Percentiles rank a stretch among this genome's conserved stretches.
Conservation (phyloP, 1,140 invertebrate species). For the Ectropis grisescens region DNA sequence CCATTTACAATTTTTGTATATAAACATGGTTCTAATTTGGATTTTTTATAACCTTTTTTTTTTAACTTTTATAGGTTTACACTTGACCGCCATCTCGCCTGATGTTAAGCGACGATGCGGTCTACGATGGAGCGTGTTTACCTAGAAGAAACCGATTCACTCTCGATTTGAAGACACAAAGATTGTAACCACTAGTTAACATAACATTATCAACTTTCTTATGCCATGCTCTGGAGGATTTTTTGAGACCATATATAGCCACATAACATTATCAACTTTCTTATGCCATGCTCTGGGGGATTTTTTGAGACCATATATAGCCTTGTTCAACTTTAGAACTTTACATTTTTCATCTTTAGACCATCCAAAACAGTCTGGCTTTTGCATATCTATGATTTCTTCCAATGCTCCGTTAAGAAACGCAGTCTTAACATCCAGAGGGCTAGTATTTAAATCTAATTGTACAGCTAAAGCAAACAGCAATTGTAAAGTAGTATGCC, state of each 20-base stretch:
- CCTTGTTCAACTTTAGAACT: slow-evolving; percentile 13
- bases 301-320: slow-evolving; percentile 15
- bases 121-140: too few species aligned
- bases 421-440: slow-evolving; percentile 31
- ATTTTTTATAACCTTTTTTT: slow-evolving; percentile 23
- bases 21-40: slow-evolving; percentile 30
- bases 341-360: slow-evolving; percentile 1
- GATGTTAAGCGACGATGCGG: too few species aligned
- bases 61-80: too few species aligned
- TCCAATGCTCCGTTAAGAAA: slow-evolving; percentile 48
- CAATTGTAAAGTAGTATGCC: slow-evolving; percentile 32
- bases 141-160: too few species aligned
- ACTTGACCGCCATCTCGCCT: too few species aligned
- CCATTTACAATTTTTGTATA: slow-evolving; percentile 23
- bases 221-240: slow-evolving; percentile 13
- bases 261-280: slow-evolving; percentile 17
- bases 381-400: slow-evolving; percentile 39
- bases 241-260: slow-evolving; percentile 15
- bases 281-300: slow-evolving; percentile 14
- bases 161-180: too few species aligned
- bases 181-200: too few species aligned
- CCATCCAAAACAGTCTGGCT: slow-evolving; percentile 5
- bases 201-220: slow-evolving; percentile 18
- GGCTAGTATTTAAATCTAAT: slow-evolving; percentile 19
- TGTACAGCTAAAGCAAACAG: slow-evolving; percentile 37